These are phyloP conservation scores for Drosophila rubida DNA, from an alignment of 2,888 invertebrate genomes.

Conservation along the genomic window DNA sequence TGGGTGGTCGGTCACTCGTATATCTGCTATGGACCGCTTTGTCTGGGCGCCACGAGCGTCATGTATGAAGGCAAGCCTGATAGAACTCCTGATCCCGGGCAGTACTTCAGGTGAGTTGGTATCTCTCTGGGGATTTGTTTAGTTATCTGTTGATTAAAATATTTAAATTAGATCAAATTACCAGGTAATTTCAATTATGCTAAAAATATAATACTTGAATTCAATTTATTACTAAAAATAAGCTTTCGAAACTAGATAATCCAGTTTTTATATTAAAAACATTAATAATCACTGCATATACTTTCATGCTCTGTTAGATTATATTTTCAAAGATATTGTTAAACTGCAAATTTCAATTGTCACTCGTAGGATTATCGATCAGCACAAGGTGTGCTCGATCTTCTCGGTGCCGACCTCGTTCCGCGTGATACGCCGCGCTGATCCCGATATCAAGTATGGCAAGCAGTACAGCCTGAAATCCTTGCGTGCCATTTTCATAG, in stretches of 20 bases:
- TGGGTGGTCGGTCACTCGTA: conserved; percentile 98
- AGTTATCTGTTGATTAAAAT: no score
- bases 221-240: no score
- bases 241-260: no score
- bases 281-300: no score
- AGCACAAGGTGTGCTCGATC: conserved; percentile 93
- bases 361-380: conserved; percentile 91
- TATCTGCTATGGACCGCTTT: conserved; percentile 95
- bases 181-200: no score
- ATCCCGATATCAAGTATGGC: conserved; percentile 90
- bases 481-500: conserved; percentile 91
- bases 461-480: conserved; percentile 90
- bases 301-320: no score
- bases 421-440: conserved; percentile 91
- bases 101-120: conserved; percentile 92
- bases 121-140: no score
- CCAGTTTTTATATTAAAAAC: no score
- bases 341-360: not conserved
- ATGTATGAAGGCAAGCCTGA: conserved; percentile 98
- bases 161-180: no score
- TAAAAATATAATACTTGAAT: no score
- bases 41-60: conserved; percentile 91
- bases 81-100: conserved; percentile 95
- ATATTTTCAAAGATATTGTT: no score
- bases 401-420: conserved; percentile 97